phyloP scores from a whole-genome alignment of 64 coral and sea anemone species.

The Montipora foliosa region DNA sequence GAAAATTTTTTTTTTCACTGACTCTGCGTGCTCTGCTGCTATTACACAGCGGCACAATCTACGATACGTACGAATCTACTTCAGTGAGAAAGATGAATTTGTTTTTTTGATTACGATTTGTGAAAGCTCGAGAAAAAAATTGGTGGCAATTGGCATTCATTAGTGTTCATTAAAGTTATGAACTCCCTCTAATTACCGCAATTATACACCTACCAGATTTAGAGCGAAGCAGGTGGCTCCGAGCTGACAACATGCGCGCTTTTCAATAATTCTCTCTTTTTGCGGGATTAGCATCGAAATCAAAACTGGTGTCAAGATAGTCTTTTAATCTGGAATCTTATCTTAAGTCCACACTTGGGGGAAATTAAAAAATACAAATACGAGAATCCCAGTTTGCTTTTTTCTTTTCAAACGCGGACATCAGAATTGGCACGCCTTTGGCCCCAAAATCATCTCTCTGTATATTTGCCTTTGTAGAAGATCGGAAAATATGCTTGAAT shows the following conservation, averaged over 20 bases:
- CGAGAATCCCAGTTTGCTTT: neutral
- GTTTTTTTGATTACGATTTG: slow-evolving; percentile 68
- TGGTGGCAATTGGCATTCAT: slow-evolving; percentile 88
- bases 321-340: slow-evolving; percentile 57
- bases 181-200: slow-evolving; percentile 90
- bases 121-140: slow-evolving; percentile 74
- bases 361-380: slow-evolving; percentile 50
- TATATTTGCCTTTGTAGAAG: slow-evolving; percentile 87
- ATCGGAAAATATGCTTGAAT: slow-evolving; percentile 71
- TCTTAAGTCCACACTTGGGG: slow-evolving; percentile 70
- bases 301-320: slow-evolving; percentile 32
- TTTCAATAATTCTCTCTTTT: slow-evolving; percentile 48
- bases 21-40: neutral
- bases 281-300: slow-evolving; percentile 26
- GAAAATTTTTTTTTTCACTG: slow-evolving; percentile 42
- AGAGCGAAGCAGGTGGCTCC: slow-evolving; percentile 72
- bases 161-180: slow-evolving; percentile 92
- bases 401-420: neutral
- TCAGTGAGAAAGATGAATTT: neutral
- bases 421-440: neutral
- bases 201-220: slow-evolving; percentile 73
- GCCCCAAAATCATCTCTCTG: slow-evolving; percentile 19
- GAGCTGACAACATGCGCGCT: slow-evolving; percentile 70
- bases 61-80: neutral
- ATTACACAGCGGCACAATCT: slow-evolving; percentile 36